Base-by-base conservation (phyloP, 2,888 invertebrate species). In the Lobophora halterata region DNA sequence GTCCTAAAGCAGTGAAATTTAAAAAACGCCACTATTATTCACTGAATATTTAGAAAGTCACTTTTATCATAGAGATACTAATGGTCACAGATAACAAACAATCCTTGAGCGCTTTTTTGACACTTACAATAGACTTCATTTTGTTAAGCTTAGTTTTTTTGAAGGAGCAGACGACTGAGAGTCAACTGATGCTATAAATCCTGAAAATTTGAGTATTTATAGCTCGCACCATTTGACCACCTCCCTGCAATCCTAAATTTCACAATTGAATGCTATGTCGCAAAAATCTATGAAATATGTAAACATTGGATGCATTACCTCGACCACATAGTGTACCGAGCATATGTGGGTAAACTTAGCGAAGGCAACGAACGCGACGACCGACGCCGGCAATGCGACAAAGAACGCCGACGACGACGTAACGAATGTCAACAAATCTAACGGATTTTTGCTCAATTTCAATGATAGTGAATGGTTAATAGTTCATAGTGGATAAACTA, bases 41-140 rank as follows among this genome's bases (percentile, higher is more conserved):
- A 63, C 59, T 53, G 54, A 61, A 63, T 52, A 58, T 38, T 33
- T 31, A 24, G 30, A 39, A 18, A n/a, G n/a, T n/a, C 11, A 27
- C 17, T 27, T 17, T 16, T 7, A 20, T 8, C 8, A 2, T 20
- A 20, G 5, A n/a, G n/a, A n/a, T n/a, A n/a, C n/a, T n/a, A n/a
- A n/a, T n/a, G n/a, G n/a, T 6, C 5, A 12, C 1, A 1, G 11
- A 5, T n/a, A 11, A 20, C 19, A 8, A 10, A 18, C 14, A 23
- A 16, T 21, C 27, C 17, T 20, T 26, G 35, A 56, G 38, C 51
- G 49, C 46, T 51, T 25, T 21, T 46, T 38, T 21, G 38, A 49
- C 65, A 86, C 87, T 86, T 81, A 87, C 87, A 72, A 83, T 67
- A 56, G 71, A 77, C 70, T 82, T 85, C 87, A 87, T 87, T 72